These are phyloP conservation scores for rabbit (Oryctolagus cuniculus) DNA, from an alignment of 2,113 vertebrate species.

Conservation along the genomic window DNA sequence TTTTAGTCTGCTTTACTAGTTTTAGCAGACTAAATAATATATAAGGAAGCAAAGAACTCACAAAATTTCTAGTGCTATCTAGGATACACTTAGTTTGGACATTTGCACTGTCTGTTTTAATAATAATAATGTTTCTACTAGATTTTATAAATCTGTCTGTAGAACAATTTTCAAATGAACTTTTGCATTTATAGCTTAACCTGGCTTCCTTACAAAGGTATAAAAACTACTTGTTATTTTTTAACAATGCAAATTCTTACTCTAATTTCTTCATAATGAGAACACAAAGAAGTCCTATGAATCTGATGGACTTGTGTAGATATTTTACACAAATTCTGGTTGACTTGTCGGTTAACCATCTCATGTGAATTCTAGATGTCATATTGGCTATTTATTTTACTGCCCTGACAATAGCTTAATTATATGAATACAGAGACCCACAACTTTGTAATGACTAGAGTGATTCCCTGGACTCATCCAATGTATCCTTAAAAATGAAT, in stretches of 20 bases:
- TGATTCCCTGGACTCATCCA: neutral
- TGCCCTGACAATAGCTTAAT: constrained; percentile 1
- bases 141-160: neutral
- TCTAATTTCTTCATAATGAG: neutral
- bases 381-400: neutral
- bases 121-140: neutral
- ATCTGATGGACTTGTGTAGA: too few species aligned
- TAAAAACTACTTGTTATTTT: neutral
- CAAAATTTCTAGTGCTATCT: neutral
- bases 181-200: neutral
- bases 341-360: too few species aligned
- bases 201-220: neutral
- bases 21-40: neutral
- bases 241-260: neutral
- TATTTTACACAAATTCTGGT: too few species aligned
- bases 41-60: neutral
- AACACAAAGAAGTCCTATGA: neutral
- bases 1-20: neutral
- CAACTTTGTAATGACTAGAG: neutral
- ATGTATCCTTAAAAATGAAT: neutral
- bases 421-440: neutral
- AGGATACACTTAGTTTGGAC: neutral
- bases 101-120: neutral
- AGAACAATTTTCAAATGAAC: neutral
- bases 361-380: neutral